Evolutionary conservation across 2,888 invertebrate genomes (phyloP), one percentile per base, ranked within the genome.

Genomic region (Trichogramma dendrolimi): DNA sequence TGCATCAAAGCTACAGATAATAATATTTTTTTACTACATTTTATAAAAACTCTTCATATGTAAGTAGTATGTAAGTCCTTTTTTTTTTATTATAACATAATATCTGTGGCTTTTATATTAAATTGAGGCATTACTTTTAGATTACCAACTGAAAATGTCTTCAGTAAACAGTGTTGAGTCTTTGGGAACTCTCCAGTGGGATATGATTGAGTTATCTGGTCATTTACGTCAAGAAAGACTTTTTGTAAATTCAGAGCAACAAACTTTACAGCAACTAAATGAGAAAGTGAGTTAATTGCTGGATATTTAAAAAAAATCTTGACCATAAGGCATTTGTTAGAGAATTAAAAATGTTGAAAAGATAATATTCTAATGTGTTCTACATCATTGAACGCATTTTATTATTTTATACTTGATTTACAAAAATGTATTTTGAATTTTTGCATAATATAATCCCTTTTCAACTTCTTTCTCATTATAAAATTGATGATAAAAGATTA

Each of bases 171-270:
- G 76, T 50, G 70, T 71, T 41, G 77, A 79, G 66, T 77, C 79
- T 48, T 65, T 75, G 27, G 76, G 75, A 63, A 75, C 75, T 7
- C 65, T 79, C 55, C 79, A 77, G 61, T 81, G 80, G 78, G 84
- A 86, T 67, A 80, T 87, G 66, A 78, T 86, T 62, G 86, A 88
- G 70, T 79, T 90, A 66, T 85, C 88, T 39, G 81, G 83, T 68
- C 88, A 90, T 76, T 81, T 94, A 69, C 85, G 90, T 61, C 87
- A 91, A 76, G 96, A 96, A 80, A 88, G 91, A 72, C 84, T 96
- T 61, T 94, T 94, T 77, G 90, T 94, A 60, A 86, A 86, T 70
- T 89, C 91, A 4, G 96, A 96, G 78, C 88, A 91, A 77, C 87
- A 89, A 73, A 87, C 91, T 77, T 85, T 93, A 73, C 88, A 89